phyloP scores from a whole-genome alignment of 1,140 invertebrate genomes.

The Neocloeon triangulifer region DNA sequence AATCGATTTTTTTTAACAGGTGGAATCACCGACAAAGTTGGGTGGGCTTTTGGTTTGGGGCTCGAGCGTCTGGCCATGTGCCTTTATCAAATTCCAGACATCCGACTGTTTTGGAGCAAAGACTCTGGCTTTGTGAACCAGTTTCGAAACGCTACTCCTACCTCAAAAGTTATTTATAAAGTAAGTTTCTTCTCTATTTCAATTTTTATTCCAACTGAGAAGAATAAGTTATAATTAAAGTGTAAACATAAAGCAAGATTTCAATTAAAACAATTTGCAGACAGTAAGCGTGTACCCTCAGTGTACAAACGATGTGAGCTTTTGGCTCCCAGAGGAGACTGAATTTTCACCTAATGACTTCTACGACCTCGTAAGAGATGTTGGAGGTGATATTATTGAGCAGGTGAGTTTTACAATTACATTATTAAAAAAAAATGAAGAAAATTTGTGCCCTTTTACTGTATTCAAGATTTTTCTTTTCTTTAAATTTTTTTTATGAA shows the following conservation, averaged over 20 bases:
- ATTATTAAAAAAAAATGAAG: too few relatives aligned
- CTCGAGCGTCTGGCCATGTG: slow-evolving; percentile 92
- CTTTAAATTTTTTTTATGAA: not conserved
- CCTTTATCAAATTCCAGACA: slow-evolving; percentile 87
- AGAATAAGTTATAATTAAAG: too few relatives aligned
- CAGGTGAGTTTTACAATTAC: too few relatives aligned
- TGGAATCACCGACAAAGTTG: slow-evolving; percentile 67
- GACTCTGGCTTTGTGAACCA: slow-evolving; percentile 84
- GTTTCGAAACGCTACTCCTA: slow-evolving; percentile 44
- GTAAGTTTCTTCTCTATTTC: slow-evolving; percentile 4
- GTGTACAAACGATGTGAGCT: slow-evolving; percentile 85
- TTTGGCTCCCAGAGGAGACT: slow-evolving; percentile 65
- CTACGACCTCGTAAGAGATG: slow-evolving; percentile 73
- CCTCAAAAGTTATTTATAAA: slow-evolving; percentile 1
- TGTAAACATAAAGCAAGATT: too few relatives aligned
- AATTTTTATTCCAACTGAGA: too few relatives aligned
- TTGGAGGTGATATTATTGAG: slow-evolving; percentile 80
- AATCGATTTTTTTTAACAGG: slow-evolving; percentile 17
- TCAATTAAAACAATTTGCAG: slow-evolving; percentile 54
- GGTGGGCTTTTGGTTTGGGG: slow-evolving; percentile 96
- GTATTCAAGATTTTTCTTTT: not conserved
- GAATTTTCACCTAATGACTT: slow-evolving; percentile 68
- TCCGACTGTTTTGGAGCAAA: slow-evolving; percentile 80
- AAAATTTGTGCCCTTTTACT: too few relatives aligned
- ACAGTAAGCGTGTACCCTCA: slow-evolving; percentile 72